phyloP scores from a whole-genome alignment of 2,888 invertebrate species.

The Ommatoiulus sabulosus region DNA sequence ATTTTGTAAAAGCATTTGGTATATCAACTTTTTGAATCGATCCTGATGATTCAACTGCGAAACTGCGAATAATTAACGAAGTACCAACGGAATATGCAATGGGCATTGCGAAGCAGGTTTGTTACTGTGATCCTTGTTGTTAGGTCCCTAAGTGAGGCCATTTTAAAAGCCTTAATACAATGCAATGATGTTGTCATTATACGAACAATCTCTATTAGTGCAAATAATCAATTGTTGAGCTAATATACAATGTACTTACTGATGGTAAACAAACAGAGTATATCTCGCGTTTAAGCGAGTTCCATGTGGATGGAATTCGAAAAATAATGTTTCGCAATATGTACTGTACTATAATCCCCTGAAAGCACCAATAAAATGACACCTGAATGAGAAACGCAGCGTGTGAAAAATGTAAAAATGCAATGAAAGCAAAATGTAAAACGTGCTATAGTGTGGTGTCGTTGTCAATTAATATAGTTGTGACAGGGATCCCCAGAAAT shows the following conservation, averaged over 20 bases:
- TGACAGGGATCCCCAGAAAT: too few species aligned
- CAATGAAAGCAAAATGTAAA: not conserved
- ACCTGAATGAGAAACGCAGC: not conserved
- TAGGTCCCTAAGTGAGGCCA: not conserved
- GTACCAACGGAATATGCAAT: not conserved
- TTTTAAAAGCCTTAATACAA: slow-evolving; percentile 19
- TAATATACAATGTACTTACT: not conserved
- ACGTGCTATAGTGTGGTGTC: not conserved
- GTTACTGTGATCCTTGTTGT: slow-evolving; percentile 28
- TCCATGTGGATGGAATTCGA: not conserved
- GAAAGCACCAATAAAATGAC: not conserved
- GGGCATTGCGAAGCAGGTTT: not conserved
- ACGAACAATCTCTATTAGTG: slow-evolving; percentile 28
- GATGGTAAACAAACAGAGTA: not conserved
- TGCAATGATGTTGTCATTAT: slow-evolving; percentile 34
- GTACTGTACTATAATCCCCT: not conserved
- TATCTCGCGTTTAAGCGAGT: not conserved
- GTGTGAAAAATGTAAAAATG: not conserved
- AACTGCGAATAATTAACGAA: not conserved
- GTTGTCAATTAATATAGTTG: not conserved
- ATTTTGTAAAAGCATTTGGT: slow-evolving; percentile 7
- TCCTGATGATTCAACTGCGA: not conserved
- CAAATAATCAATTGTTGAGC: slow-evolving; percentile 1
- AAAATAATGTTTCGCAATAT: slow-evolving; percentile 1
- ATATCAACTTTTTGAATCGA: slow-evolving; percentile 28